Conservation (phyloP, 1,140 invertebrate genomes). For the Heliconius nattereri region DNA sequence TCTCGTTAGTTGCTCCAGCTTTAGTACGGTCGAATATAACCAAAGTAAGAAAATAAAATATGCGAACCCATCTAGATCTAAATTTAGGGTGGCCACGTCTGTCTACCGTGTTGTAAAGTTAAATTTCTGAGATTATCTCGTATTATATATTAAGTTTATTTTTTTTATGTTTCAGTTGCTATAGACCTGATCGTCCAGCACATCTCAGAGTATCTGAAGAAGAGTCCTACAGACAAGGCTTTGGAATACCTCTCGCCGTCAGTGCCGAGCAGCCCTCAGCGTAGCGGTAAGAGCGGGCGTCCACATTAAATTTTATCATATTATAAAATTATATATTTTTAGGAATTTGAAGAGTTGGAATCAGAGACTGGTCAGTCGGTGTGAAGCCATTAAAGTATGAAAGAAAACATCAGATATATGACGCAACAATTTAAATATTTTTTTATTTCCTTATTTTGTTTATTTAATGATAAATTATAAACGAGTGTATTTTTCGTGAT, state of each 20-base stretch:
- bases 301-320: slow-evolving; percentile 56
- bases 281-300: slow-evolving; percentile 58
- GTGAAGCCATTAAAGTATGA: slow-evolving; percentile 1
- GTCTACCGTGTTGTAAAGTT: no score
- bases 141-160: neutral
- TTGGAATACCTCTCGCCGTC: slow-evolving; percentile 49
- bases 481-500: neutral
- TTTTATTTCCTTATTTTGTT: neutral
- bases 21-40: no score
- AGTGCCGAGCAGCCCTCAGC: slow-evolving; percentile 64
- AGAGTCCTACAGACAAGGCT: slow-evolving; percentile 51
- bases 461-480: neutral
- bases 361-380: slow-evolving; percentile 27
- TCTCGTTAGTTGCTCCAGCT: neutral
- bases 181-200: slow-evolving; percentile 99
- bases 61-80: neutral
- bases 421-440: neutral
- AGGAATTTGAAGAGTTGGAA: slow-evolving; percentile 11
- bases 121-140: neutral
- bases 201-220: slow-evolving; percentile 85
- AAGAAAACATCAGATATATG: neutral
- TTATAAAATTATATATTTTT: slow-evolving; percentile 2
- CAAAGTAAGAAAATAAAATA: no score
- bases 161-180: slow-evolving; percentile 91
- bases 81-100: no score